Conservation (phyloP, 1,140 invertebrate species). For the Anoplolepis gracilipes region DNA sequence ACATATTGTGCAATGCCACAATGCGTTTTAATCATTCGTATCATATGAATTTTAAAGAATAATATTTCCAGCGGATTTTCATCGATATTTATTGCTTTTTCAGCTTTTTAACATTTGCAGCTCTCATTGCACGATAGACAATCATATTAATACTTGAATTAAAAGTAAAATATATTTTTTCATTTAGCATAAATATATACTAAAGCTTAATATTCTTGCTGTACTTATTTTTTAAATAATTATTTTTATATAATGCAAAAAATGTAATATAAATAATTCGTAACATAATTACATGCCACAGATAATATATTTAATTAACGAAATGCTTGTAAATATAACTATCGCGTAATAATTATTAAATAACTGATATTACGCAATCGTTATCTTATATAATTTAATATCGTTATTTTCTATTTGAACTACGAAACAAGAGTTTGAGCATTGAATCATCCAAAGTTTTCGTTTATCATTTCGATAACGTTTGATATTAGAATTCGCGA, state of each 20-base stretch:
- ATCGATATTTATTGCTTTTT: conserved; percentile 4
- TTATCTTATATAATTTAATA: background rate
- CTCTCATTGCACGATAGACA: too few relatives aligned
- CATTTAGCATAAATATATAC: background rate
- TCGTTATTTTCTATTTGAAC: conserved; percentile 39
- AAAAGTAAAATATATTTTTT: background rate
- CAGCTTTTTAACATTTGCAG: background rate
- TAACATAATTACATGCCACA: background rate
- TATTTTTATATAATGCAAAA: background rate
- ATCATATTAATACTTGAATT: background rate
- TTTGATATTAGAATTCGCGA: conserved; percentile 34
- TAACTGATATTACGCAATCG: background rate
- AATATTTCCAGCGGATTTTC: background rate
- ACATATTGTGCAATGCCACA: background rate
- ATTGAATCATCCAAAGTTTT: conserved; percentile 31
- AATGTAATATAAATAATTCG: background rate
- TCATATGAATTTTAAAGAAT: background rate
- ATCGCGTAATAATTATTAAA: background rate
- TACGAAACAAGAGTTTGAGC: background rate
- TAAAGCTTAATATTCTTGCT: too few relatives aligned
- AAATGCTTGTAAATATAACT: background rate
- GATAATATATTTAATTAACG: background rate
- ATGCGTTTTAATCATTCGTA: conserved; percentile 8
- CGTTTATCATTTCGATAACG: conserved; percentile 36
- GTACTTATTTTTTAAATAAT: background rate